phyloP scores from a whole-genome alignment of 35 echinoderm and acorn worm genomes.

The Stichopus chloronotus region DNA sequence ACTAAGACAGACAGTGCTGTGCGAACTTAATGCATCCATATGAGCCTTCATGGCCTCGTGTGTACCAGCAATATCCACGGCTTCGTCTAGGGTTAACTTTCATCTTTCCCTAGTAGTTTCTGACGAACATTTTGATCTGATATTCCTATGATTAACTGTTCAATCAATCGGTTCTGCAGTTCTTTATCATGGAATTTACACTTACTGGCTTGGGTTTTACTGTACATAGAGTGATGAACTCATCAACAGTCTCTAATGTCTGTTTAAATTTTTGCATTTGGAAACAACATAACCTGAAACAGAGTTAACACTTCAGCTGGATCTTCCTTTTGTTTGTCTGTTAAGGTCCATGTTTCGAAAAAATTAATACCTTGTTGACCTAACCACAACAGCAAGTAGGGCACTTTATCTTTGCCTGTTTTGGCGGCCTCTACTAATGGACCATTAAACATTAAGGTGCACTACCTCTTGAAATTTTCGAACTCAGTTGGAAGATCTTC shows the following conservation, averaged over 20 bases:
- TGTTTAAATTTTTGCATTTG: no score
- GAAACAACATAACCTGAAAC: conserved; percentile 12
- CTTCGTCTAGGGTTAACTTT: no score
- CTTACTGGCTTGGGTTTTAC: neutral
- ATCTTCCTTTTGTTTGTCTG: conserved; percentile 3
- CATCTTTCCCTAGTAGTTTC: conserved; percentile 31
- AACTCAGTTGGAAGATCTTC: conserved; percentile 5
- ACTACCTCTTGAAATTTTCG: conserved; percentile 17
- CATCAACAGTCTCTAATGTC: neutral
- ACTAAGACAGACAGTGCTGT: neutral
- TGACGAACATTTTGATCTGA: neutral
- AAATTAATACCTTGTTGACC: conserved; percentile 9
- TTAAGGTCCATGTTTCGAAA: conserved; percentile 10
- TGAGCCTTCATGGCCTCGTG: no score
- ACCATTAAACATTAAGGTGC: no score
- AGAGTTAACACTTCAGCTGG: neutral
- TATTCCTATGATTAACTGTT: neutral
- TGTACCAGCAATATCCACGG: no score
- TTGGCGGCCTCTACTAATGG: neutral
- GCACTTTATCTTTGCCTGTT: neutral
- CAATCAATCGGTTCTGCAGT: neutral
- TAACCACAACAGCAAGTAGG: neutral
- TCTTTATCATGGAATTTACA: neutral
- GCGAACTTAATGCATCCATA: neutral
- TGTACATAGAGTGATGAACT: conserved; percentile 5